Percentiles rank a stretch among this genome's conserved stretches.
phyloP scores from a whole-genome alignment of 2,888 invertebrate genomes.

The Adelognathus sp. region DNA sequence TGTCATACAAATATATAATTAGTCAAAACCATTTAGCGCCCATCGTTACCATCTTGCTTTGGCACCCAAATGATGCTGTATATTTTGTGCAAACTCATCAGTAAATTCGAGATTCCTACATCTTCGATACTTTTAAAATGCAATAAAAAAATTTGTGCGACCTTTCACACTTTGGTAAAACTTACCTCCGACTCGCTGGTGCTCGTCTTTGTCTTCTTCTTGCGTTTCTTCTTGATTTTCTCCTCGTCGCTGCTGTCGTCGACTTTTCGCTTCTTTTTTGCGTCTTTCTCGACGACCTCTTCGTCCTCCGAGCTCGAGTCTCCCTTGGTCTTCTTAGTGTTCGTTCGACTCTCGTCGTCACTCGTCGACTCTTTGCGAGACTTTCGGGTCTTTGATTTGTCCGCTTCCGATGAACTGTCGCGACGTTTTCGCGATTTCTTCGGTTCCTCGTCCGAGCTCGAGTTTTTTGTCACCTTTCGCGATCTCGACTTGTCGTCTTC shows the following conservation, averaged over 20 bases:
- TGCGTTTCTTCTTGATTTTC: slow-evolving; percentile 82
- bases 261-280: slow-evolving; percentile 85
- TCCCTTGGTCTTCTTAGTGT: slow-evolving; percentile 78
- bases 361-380: slow-evolving; percentile 76
- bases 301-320: slow-evolving; percentile 86
- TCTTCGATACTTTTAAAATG: background rate
- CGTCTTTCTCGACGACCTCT: slow-evolving; percentile 86
- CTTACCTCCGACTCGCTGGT: slow-evolving; percentile 80
- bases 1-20: slow-evolving; percentile 21
- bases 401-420: slow-evolving; percentile 84
- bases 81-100: background rate
- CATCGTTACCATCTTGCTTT: background rate
- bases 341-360: slow-evolving; percentile 75
- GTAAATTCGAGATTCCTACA: background rate
- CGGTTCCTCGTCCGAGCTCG: slow-evolving; percentile 83
- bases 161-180: slow-evolving; percentile 15
- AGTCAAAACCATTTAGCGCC: background rate
- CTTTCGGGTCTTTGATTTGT: slow-evolving; percentile 82
- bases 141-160: background rate
- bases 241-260: slow-evolving; percentile 85
- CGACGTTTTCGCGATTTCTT: slow-evolving; percentile 85
- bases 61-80: background rate
- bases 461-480: slow-evolving; percentile 62
- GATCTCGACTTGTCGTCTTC: slow-evolving; percentile 80
- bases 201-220: slow-evolving; percentile 79